phyloP scores from a whole-genome alignment of 1,140 invertebrate species.

The Drosophila ogumai region DNA sequence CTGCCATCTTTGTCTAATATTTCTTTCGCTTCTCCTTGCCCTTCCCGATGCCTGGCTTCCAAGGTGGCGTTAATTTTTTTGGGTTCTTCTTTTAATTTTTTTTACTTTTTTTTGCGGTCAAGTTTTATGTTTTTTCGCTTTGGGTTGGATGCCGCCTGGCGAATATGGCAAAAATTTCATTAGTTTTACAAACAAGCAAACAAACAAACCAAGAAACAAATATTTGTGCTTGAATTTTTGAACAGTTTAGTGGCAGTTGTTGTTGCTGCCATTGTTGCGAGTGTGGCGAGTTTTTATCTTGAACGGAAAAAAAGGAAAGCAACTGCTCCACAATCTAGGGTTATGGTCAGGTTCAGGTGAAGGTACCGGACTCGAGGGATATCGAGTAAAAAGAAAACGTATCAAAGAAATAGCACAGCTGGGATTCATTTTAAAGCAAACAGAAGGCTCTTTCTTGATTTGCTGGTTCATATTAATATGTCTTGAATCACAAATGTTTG shows the following conservation, averaged over 20 bases:
- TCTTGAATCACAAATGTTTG: no score
- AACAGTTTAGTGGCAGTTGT: slow-evolving; percentile 68
- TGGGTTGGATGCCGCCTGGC: slow-evolving; percentile 64
- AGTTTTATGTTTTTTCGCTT: slow-evolving; percentile 65
- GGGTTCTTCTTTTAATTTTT: slow-evolving; percentile 64
- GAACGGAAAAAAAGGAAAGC: slow-evolving; percentile 24
- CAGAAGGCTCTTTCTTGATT: background rate
- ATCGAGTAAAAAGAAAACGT: slow-evolving; percentile 59
- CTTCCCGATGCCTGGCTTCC: slow-evolving; percentile 17
- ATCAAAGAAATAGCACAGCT: slow-evolving; percentile 33
- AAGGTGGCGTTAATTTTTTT: slow-evolving; percentile 76
- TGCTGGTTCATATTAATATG: slow-evolving; percentile 3
- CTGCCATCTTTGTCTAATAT: slow-evolving; percentile 18
- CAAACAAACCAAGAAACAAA: slow-evolving; percentile 80
- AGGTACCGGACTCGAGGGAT: slow-evolving; percentile 58
- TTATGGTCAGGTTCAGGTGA: slow-evolving; percentile 67
- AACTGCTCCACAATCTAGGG: slow-evolving; percentile 57
- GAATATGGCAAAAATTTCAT: slow-evolving; percentile 82
- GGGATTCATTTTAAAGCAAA: slow-evolving; percentile 35
- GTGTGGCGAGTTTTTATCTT: slow-evolving; percentile 65
- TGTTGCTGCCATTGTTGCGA: slow-evolving; percentile 41
- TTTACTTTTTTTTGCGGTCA: slow-evolving; percentile 57
- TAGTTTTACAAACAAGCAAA: slow-evolving; percentile 82
- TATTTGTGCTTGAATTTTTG: slow-evolving; percentile 80
- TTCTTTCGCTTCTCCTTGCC: slow-evolving; percentile 13